Evolutionary conservation across 2,797 vertebrate species (phyloP).

Genomic region (Clarias platycephalus): DNA sequence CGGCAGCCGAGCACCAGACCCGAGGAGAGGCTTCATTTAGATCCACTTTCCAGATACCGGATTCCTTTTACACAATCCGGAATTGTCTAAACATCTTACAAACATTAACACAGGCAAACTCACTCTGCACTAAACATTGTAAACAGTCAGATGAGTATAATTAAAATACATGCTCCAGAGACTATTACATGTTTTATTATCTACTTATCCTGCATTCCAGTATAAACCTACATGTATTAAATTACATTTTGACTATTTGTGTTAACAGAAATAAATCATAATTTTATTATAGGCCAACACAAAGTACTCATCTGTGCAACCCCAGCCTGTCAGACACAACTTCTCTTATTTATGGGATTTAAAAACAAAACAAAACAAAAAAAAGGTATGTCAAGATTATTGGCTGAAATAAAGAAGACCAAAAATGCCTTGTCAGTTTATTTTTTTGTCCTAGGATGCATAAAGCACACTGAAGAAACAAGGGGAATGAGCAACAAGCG

Average conservation of each 20-base stretch:
- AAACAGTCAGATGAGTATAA: not conserved
- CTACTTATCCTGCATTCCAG: not conserved
- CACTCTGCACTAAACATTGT: not conserved
- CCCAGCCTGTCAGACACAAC: not conserved
- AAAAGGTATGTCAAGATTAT: not conserved
- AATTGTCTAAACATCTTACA: not conserved
- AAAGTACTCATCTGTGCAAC: not conserved
- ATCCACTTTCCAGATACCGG: not conserved
- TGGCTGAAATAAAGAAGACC: not conserved
- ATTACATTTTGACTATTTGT: not conserved
- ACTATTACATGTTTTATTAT: not conserved
- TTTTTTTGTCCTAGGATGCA: not conserved
- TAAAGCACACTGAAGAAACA: not conserved
- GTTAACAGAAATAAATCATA: not conserved
- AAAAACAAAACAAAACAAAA: not conserved
- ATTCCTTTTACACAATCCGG: too few relatives aligned
- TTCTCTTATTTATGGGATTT: not conserved
- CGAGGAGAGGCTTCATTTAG: constrained; percentile 75
- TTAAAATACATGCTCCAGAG: not conserved
- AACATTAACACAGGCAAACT: not conserved
- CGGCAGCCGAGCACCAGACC: constrained; percentile 52
- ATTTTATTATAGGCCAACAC: not conserved
- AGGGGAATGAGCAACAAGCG: not conserved
- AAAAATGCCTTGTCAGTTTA: not conserved
- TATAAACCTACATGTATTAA: not conserved